Base-by-base conservation (phyloP, 92 coral and sea anemone genomes). In the Palythoa heliodiscus region DNA sequence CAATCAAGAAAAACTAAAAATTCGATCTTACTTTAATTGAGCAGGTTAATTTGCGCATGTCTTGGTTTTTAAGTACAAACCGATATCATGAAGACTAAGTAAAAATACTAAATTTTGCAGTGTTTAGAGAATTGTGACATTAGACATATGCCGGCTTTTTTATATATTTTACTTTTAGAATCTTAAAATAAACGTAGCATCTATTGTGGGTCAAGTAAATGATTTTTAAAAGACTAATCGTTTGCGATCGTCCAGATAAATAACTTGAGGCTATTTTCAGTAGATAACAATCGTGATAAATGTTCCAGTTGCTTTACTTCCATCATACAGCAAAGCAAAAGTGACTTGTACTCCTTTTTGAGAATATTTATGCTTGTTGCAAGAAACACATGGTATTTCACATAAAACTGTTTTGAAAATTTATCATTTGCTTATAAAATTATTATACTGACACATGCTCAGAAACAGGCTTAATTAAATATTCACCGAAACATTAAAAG, bases 401-500 rank as follows among this genome's bases (percentile, higher is more conserved):
- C 15, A 23, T 25, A 11, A 14, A 20, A 43, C 5, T 63, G 37
- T 48, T 43, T 24, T 47, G 17, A 15, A 12, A 14, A 25, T 48
- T 63, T 47, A 43, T 47, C n/a, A 80, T 66, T 80, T 17, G 57
- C 74, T 14, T 68, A 15, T 20, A n/a, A n/a, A n/a, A n/a, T n/a
- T n/a, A n/a, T n/a, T n/a, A 52, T 66, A 48, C 47, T 80, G n/a
- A 43, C 70, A 80, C 47, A 64, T 50, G 61, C 61, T 17, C 73
- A 64, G 25, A n/a, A 12, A 40, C n/a, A 63, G 66, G 19, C 55
- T 55, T 25, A 80, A 80, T 66, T 54, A 37, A 80, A 80, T 80
- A 80, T 80, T 80, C 84, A 80, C 52, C 40, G 58, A 80, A 66
- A 15, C 37, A 39, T 80, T 13, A 40, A 48, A 80, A 63, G 73